A percentile compares a stretch with the other conserved stretches of the same genome.
Evolutionary conservation across 1,140 invertebrate species (phyloP).

Genomic region (Leucophenga varia): DNA sequence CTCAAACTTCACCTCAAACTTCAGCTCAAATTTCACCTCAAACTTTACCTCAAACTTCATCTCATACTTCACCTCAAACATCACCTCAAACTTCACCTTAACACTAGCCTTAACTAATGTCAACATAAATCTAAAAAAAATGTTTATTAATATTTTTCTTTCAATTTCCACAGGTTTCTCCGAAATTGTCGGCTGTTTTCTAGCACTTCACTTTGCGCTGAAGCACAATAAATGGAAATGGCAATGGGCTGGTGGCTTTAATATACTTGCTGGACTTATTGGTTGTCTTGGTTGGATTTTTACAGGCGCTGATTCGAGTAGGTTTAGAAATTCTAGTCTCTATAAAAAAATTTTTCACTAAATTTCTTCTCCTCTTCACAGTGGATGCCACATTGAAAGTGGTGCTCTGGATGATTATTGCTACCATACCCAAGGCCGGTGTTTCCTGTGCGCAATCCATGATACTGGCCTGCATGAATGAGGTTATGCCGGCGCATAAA

Average conservation of each 20-base stretch:
- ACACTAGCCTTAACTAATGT: not conserved
- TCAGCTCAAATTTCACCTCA: too few relatives aligned
- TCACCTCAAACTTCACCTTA: too few relatives aligned
- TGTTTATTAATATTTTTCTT: slow-evolving; percentile 6
- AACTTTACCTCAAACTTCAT: too few relatives aligned
- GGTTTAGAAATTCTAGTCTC: not conserved
- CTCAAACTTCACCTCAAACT: too few relatives aligned
- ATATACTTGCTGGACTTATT: slow-evolving; percentile 53
- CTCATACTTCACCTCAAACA: too few relatives aligned
- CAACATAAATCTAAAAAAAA: not conserved
- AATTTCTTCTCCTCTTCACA: slow-evolving; percentile 1
- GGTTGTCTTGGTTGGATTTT: slow-evolving; percentile 51
- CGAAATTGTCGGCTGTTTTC: slow-evolving; percentile 49
- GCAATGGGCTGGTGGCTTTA: slow-evolving; percentile 48
- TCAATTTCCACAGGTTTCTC: slow-evolving; percentile 42
- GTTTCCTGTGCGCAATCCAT: slow-evolving; percentile 51
- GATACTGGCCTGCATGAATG: slow-evolving; percentile 48
- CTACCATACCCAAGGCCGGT: slow-evolving; percentile 43
- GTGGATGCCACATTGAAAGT: slow-evolving; percentile 47
- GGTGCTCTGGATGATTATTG: slow-evolving; percentile 49
- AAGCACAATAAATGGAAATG: slow-evolving; percentile 52
- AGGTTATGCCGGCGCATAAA: slow-evolving; percentile 44
- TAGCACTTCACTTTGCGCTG: slow-evolving; percentile 46
- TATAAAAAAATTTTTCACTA: not conserved
- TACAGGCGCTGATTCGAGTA: slow-evolving; percentile 27